These are phyloP conservation scores for Drosophila melanosoma DNA, from an alignment of 2,888 invertebrate species.

Conservation along the genomic window DNA sequence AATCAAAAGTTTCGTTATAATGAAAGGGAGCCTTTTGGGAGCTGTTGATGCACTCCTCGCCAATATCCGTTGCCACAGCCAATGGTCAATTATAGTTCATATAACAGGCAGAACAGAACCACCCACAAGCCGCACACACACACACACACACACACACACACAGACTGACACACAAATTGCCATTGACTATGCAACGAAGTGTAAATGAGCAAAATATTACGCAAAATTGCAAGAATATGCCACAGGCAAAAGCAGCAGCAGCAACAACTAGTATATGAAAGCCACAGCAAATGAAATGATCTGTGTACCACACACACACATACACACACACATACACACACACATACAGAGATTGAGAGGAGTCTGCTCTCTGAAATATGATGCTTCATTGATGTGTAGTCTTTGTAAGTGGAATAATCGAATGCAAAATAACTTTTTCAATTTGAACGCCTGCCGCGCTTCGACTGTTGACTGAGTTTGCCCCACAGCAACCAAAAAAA, in stretches of 20 bases:
- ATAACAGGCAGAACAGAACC: slow-evolving; percentile 10
- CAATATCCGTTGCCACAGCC: slow-evolving; percentile 36
- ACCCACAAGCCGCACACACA: not conserved
- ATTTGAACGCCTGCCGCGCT: slow-evolving; percentile 60
- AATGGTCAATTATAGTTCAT: slow-evolving; percentile 55
- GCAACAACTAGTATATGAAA: slow-evolving; percentile 12
- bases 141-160: not conserved
- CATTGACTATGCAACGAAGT: slow-evolving; percentile 70
- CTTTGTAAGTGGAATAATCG: slow-evolving; percentile 62
- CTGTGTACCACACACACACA: slow-evolving; percentile 11
- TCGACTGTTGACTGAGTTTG: slow-evolving; percentile 34
- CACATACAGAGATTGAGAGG: not conserved
- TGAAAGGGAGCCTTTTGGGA: slow-evolving; percentile 68
- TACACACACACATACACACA: not conserved
- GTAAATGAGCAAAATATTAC: slow-evolving; percentile 78
- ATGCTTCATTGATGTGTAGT: slow-evolving; percentile 38
- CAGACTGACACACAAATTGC: not conserved
- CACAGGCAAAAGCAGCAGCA: slow-evolving; percentile 19
- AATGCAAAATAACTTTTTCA: slow-evolving; percentile 79
- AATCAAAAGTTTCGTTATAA: slow-evolving; percentile 71
- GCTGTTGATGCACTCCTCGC: slow-evolving; percentile 40
- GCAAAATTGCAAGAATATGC: slow-evolving; percentile 74
- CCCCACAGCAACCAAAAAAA: not conserved
- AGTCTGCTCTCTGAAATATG: slow-evolving; percentile 37
- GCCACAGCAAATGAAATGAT: slow-evolving; percentile 64